Base-by-base conservation (phyloP, 2,113 vertebrate genomes). In the Arenaria interpres region DNA sequence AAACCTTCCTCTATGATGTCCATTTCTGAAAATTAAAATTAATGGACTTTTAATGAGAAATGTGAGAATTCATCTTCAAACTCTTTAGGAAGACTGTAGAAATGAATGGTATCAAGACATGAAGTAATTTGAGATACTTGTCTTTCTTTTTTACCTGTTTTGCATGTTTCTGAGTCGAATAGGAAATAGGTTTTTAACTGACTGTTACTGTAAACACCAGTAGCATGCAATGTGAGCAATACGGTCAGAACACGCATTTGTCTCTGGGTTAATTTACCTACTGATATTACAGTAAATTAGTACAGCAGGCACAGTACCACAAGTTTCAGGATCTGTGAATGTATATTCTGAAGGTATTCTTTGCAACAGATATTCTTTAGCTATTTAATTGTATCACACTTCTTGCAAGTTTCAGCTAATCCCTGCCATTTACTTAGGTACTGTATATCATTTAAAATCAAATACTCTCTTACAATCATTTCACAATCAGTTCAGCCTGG, bases 401-500 rank as follows among this genome's bases (percentile, higher is more conserved):
- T 84, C 18, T 33, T 67, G 35, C 18, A 85, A 76, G 25, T 66
- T 76, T 60, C 33, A 68, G 35, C 14, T 85, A 72, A 85, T 30
- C 35, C n/a, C n/a, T 79, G 35, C 14, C 35, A 66, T 76, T 75
- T 89, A 60, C 22, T 50, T 45, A 62, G 10, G 46, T 21, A 39
- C 20, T 66, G 25, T 60, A 21, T 50, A 24, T 68, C 12, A 53
- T 57, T 57, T 77, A 24, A 86, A 78, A 53, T 74, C 54, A 57
- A 77, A 73, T 69, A 51, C 39, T 27, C 27, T 48, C 14, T 75
- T 76, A 66, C 23, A 76, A 67, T 43, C 33, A 33, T 53, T 87
- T 84, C 63, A 62, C 62, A 92, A 90, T 90, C 68, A 37, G 17
- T 64, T 84, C 57, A 76, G 33, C 39, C 37, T 92, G 41, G 8